These are phyloP conservation scores for Forbesichthys papilliferus DNA, from an alignment of 2,113 vertebrate genomes.

Conservation along the genomic window DNA sequence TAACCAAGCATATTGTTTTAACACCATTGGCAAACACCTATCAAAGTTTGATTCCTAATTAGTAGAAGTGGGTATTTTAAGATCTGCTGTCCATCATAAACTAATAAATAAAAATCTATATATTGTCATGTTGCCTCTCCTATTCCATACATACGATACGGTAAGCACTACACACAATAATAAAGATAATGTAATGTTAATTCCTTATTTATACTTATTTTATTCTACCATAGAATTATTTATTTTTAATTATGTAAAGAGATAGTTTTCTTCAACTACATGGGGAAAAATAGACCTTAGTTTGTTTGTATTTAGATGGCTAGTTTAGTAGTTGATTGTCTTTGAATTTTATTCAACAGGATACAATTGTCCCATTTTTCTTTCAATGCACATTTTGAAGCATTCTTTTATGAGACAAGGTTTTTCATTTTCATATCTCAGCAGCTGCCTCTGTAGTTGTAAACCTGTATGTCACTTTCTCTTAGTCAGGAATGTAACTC, in stretches of 20 bases:
- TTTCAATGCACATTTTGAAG: neutral
- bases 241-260: too few relatives aligned
- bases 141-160: too few relatives aligned
- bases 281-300: too few relatives aligned
- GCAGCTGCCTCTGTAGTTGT: neutral
- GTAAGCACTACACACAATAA: neutral
- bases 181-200: neutral
- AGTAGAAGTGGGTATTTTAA: too few relatives aligned
- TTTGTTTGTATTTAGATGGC: too few relatives aligned
- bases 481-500: slow-evolving; percentile 33
- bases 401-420: neutral
- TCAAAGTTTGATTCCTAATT: too few relatives aligned
- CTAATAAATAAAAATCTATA: too few relatives aligned
- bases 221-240: neutral
- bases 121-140: too few relatives aligned
- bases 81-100: too few relatives aligned
- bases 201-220: neutral
- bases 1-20: neutral
- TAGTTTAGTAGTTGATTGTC: too few relatives aligned
- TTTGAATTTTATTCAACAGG: neutral
- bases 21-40: neutral
- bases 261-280: neutral
- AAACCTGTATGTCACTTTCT: slow-evolving; percentile 18
- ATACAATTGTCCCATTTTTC: slow-evolving; percentile 8
- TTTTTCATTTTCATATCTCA: neutral